These are phyloP conservation scores for Drosophila meridiana DNA, from an alignment of 2,888 invertebrate genomes.

Conservation along the genomic window DNA sequence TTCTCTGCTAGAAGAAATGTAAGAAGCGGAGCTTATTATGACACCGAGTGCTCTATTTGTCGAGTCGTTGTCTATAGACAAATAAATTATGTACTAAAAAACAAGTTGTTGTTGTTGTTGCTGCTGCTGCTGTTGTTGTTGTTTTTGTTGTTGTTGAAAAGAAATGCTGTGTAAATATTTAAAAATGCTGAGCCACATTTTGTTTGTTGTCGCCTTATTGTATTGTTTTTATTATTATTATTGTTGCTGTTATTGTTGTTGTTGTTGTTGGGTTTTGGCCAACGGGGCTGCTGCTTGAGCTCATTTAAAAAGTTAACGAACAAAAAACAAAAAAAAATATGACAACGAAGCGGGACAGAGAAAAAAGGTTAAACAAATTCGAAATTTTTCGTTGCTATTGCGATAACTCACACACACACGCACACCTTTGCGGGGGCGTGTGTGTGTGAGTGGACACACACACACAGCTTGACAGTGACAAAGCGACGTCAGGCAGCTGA, in stretches of 20 bases:
- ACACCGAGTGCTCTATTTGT: conserved; percentile 68
- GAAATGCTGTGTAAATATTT: conserved; percentile 85
- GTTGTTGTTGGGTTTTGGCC: conserved; percentile 53
- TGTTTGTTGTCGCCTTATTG: conserved; percentile 54
- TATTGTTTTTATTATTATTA: conserved; percentile 34
- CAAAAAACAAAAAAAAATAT: conserved; percentile 29
- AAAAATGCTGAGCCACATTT: conserved; percentile 78
- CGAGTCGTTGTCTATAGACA: conserved; percentile 60
- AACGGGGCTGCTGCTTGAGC: conserved; percentile 54
- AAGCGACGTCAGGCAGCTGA: conserved; percentile 73
- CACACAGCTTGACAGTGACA: conserved; percentile 66
- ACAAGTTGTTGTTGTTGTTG: conserved; percentile 35
- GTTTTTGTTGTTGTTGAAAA: conserved; percentile 41
- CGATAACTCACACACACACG: conserved; percentile 54
- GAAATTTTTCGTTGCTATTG: conserved; percentile 53
- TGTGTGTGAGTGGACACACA: conserved; percentile 36
- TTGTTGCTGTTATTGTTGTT: conserved; percentile 30
- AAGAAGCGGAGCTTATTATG: conserved; percentile 46
- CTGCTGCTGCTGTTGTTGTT: conserved; percentile 25
- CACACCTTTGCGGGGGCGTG: conserved; percentile 13
- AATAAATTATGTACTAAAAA: conserved; percentile 65
- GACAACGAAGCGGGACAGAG: conserved; percentile 23
- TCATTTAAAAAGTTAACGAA: conserved; percentile 62
- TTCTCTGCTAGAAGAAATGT: not conserved
- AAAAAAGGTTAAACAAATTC: conserved; percentile 76